phyloP scores from a whole-genome alignment of 2,888 invertebrate genomes.

The Standfussiana lucernea region DNA sequence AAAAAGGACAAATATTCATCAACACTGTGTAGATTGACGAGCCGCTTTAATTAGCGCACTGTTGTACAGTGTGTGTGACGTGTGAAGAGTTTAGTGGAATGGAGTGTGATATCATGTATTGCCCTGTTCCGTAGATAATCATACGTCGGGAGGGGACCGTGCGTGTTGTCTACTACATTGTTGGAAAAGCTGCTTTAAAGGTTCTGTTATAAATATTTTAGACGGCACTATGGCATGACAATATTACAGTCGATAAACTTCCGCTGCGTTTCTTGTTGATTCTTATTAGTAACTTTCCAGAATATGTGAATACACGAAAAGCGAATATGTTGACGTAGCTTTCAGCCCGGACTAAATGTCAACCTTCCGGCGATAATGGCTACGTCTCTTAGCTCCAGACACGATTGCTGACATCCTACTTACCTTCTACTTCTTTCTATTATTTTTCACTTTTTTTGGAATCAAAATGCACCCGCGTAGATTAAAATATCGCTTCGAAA shows the following conservation, averaged over 20 bases:
- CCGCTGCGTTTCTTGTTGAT: constrained; percentile 90
- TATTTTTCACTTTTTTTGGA: constrained; percentile 88
- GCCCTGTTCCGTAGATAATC: constrained; percentile 90
- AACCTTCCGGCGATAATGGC: constrained; percentile 84
- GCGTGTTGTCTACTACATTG: constrained; percentile 90
- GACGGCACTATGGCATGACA: constrained; percentile 91
- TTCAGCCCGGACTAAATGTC: constrained; percentile 83
- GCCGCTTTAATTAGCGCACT: constrained; percentile 71
- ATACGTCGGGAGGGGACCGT: constrained; percentile 88
- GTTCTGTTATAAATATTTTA: constrained; percentile 90
- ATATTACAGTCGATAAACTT: constrained; percentile 90
- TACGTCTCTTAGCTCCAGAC: constrained; percentile 87
- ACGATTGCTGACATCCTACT: constrained; percentile 88
- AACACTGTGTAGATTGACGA: constrained; percentile 67
- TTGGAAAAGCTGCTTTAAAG: constrained; percentile 91
- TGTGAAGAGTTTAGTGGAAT: constrained; percentile 76
- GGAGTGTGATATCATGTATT: constrained; percentile 88
- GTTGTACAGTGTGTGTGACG: constrained; percentile 71
- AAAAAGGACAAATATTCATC: constrained; percentile 69
- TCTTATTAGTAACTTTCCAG: constrained; percentile 88
- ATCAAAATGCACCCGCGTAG: constrained; percentile 90
- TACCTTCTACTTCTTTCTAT: constrained; percentile 87
- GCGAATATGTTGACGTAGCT: constrained; percentile 84
- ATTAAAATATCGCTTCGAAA: constrained; percentile 86
- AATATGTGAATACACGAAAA: constrained; percentile 89